Evolutionary conservation across 2,888 invertebrate species (phyloP).

Genomic region (Melipona bicolor): DNA sequence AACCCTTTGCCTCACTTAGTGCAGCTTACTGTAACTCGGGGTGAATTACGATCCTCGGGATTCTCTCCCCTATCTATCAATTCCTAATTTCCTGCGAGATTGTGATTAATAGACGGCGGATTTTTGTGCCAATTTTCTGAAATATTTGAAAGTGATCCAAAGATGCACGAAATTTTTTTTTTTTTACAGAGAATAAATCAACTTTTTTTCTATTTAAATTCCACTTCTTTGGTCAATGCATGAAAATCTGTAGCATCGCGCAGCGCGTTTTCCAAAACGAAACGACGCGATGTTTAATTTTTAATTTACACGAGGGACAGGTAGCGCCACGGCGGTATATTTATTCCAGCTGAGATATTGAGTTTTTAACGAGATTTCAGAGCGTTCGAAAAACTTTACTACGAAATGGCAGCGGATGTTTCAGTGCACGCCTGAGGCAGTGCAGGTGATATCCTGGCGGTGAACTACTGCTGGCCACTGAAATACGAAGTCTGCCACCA

Average conservation of each 20-base stretch:
- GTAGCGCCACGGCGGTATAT: slow-evolving; percentile 19
- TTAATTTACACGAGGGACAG: not conserved
- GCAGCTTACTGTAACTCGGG: too few relatives aligned
- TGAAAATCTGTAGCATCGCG: too few relatives aligned
- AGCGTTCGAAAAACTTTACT: slow-evolving; percentile 57
- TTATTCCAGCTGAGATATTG: slow-evolving; percentile 30
- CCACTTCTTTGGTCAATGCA: too few relatives aligned
- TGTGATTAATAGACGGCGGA: not conserved
- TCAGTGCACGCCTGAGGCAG: slow-evolving; percentile 67
- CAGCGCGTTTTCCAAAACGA: too few relatives aligned
- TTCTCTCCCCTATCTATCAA: too few relatives aligned
- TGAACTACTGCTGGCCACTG: slow-evolving; percentile 50
- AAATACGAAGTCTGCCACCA: slow-evolving; percentile 64
- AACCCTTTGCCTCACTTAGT: not conserved
- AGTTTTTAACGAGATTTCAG: slow-evolving; percentile 45
- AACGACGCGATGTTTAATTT: not conserved
- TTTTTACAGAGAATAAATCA: too few relatives aligned
- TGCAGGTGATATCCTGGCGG: slow-evolving; percentile 52
- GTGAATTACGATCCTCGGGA: not conserved
- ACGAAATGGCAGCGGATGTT: slow-evolving; percentile 55
- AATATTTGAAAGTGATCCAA: too few relatives aligned
- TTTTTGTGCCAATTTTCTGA: too few relatives aligned
- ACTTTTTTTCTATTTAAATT: too few relatives aligned
- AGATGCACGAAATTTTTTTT: too few relatives aligned
- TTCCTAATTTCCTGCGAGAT: not conserved